Conservation (phyloP, 2,113 vertebrate species). For the Pimephales promelas region DNA sequence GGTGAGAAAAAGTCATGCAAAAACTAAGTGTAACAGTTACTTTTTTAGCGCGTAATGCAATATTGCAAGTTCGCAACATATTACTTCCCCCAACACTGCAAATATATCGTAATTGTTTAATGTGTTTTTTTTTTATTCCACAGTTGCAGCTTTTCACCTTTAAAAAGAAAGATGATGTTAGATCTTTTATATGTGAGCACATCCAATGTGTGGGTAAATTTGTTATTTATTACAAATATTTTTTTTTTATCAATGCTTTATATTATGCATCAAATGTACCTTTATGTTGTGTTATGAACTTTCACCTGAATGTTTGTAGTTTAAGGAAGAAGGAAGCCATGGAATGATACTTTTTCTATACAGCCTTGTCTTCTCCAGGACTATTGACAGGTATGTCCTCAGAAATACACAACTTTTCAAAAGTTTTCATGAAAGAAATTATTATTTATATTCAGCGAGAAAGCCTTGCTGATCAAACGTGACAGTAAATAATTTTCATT, state of each 20-base stretch:
- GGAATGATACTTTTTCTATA: slow-evolving; percentile 88
- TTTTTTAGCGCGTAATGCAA: too few species aligned
- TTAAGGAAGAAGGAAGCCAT: slow-evolving; percentile 77
- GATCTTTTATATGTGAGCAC: slow-evolving; percentile 80
- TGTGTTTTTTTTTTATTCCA: background rate
- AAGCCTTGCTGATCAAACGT: background rate
- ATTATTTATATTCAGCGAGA: background rate
- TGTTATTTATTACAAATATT: background rate
- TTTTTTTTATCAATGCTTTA: background rate
- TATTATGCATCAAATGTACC: background rate
- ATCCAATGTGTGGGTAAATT: slow-evolving; percentile 79
- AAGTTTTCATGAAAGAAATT: background rate
- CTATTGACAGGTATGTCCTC: slow-evolving; percentile 76
- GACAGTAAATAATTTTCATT: background rate
- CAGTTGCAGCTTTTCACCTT: slow-evolving; percentile 86
- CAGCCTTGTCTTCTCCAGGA: slow-evolving; percentile 86
- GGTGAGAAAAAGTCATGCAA: too few species aligned
- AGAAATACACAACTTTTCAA: background rate
- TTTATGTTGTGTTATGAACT: background rate
- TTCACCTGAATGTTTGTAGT: slow-evolving; percentile 60
- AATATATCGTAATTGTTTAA: background rate
- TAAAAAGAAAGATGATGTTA: slow-evolving; percentile 72
- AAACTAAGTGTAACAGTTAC: too few species aligned
- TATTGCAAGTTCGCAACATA: too few species aligned
- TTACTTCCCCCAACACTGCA: too few species aligned